Evolutionary conservation across 2,797 vertebrate species (phyloP).

Genomic region (Remorina albescens): DNA sequence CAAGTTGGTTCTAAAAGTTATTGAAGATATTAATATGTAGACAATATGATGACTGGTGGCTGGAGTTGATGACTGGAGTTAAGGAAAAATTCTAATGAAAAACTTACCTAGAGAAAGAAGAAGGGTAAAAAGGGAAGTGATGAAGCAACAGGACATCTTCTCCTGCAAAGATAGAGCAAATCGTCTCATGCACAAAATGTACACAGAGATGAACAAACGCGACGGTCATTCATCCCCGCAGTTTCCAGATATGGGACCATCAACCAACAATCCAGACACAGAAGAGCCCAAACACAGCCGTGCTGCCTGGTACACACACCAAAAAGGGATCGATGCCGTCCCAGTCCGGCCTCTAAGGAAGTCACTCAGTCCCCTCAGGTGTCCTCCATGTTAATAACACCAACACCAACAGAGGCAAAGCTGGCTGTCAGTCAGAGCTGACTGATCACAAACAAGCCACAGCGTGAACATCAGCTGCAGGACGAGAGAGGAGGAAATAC

Average conservation of each 20-base stretch:
- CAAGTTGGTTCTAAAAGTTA: neutral
- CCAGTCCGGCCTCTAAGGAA: slow-evolving; percentile 4
- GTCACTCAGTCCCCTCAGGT: slow-evolving; percentile 52
- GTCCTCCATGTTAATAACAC: slow-evolving; percentile 48
- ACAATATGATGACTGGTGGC: no score
- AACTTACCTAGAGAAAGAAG: slow-evolving; percentile 66
- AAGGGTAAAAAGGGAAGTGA: slow-evolving; percentile 52
- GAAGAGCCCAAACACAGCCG: neutral
- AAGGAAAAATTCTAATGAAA: neutral
- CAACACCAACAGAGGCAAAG: no score
- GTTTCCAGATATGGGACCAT: slow-evolving; percentile 38
- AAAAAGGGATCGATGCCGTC: neutral
- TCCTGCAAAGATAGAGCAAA: slow-evolving; percentile 39
- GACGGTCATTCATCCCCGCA: slow-evolving; percentile 43
- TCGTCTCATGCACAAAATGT: slow-evolving; percentile 32
- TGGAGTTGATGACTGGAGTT: neutral
- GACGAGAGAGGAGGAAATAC: neutral
- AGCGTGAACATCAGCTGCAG: slow-evolving; percentile 69
- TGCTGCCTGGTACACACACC: neutral
- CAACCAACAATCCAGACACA: slow-evolving; percentile 39
- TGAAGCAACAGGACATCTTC: slow-evolving; percentile 68
- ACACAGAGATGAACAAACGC: neutral
- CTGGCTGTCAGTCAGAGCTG: no score
- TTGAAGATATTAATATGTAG: neutral
- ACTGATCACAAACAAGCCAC: no score